Percentiles rank a stretch among this genome's conserved stretches.
Evolutionary conservation across 1,140 invertebrate genomes (phyloP).

Genomic region (Chlorops oryzae): DNA sequence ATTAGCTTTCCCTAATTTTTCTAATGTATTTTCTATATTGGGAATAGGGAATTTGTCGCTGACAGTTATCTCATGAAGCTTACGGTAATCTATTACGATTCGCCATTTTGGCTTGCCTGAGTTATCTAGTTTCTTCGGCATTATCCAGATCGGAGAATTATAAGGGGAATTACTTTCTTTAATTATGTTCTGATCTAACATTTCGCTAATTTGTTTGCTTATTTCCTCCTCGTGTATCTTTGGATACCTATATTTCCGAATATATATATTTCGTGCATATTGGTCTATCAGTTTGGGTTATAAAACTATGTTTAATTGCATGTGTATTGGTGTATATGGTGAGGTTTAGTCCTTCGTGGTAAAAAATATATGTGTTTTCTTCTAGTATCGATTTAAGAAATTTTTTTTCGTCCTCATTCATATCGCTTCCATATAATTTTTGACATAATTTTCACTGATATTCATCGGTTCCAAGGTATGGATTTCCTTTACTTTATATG

Average conservation of each 20-base stretch:
- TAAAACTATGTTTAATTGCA: too few relatives aligned
- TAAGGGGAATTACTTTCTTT: slow-evolving; percentile 21
- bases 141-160: slow-evolving; percentile 24
- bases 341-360: too few relatives aligned
- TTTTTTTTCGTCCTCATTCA: too few relatives aligned
- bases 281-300: too few relatives aligned
- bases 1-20: slow-evolving; percentile 14
- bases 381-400: too few relatives aligned
- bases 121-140: slow-evolving; percentile 25
- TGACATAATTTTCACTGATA: too few relatives aligned
- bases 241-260: slow-evolving; percentile 34
- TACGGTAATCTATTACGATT: slow-evolving; percentile 42
- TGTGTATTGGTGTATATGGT: too few relatives aligned
- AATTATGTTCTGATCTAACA: slow-evolving; percentile 31
- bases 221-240: slow-evolving; percentile 30
- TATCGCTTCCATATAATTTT: too few relatives aligned
- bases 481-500: too few relatives aligned
- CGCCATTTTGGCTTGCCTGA: slow-evolving; percentile 24
- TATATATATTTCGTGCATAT: too few relatives aligned
- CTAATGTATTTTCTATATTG: slow-evolving; percentile 19
- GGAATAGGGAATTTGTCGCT: slow-evolving; percentile 20
- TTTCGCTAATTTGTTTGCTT: slow-evolving; percentile 28
- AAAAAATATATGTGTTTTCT: too few relatives aligned
- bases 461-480: too few relatives aligned
- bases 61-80: slow-evolving; percentile 27